Evolutionary conservation across 1,140 invertebrate species (phyloP), one percentile per base, ranked within the genome.

Genomic region (Glossosoma conforme): DNA sequence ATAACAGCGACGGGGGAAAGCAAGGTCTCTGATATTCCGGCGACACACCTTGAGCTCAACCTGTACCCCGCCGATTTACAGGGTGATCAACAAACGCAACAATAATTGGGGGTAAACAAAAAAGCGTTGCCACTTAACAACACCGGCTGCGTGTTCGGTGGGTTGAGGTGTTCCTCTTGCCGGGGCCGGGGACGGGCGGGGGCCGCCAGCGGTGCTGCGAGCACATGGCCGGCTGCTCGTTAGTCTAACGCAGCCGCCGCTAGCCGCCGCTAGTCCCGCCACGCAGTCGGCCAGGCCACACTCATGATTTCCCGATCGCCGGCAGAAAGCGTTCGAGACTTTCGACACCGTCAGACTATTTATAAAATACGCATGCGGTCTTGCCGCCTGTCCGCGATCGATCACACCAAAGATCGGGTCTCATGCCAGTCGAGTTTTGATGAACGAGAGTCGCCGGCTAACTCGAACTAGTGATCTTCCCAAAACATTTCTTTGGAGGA

Each of bases 381-480:
- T n/a, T n/a, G n/a, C 20, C 2, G 18, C 20, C 1, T 9, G 1
- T 11, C 46, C 21, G 20, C 9, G 18, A 14, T 33, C 11, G 35
- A 5, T 37, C 38, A 19, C 32, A 20, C 11, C 30, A 3, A 18
- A 11, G 9, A 2, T 14, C 21, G 18, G 5, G 24, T 28, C 25
- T 8, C n/a, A 6, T 11, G 6, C 18, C 9, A 9, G n/a, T 4
- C 10, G 3, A 15, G 22, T 11, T 8, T 15, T 14, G 2, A 28
- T 49, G 62, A 64, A 61, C 54, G 50, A 52, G 35, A n/a, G 15
- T 22, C 43, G 51, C 14, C 35, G 35, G 6, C 19, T 3, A 5
- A n/a, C n/a, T n/a, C n/a, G n/a, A n/a, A n/a, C n/a, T n/a, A n/a
- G n/a, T n/a, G n/a, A n/a, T 15, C 5, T 21, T 20, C 21, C 43